These are phyloP conservation scores for Edolisoma coerulescens DNA, from an alignment of 2,113 vertebrate species.

Conservation along the genomic window DNA sequence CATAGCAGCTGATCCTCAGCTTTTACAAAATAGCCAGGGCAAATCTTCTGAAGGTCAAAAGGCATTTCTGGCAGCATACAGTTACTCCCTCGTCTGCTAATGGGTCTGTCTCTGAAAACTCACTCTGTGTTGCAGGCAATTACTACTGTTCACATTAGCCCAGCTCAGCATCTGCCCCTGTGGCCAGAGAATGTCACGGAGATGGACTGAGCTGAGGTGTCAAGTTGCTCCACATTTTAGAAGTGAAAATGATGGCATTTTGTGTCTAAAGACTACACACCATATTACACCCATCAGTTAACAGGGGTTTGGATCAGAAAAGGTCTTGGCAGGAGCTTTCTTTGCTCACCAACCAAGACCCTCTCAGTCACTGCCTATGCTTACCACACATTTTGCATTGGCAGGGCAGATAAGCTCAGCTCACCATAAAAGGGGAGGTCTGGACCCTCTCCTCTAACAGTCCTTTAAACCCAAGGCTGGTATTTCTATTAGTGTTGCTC, in stretches of 20 bases:
- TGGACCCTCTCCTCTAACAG: not conserved
- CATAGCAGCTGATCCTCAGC: not conserved
- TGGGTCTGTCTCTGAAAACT: not conserved
- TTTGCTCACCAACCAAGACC: not conserved
- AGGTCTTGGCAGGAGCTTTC: not conserved
- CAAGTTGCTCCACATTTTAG: not conserved
- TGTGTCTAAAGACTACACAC: not conserved
- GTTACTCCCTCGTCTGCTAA: not conserved
- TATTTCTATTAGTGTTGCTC: not conserved
- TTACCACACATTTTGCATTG: fast-evolving
- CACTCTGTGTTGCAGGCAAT: not conserved
- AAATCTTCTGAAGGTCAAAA: conserved; percentile 4
- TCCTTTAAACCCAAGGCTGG: not conserved
- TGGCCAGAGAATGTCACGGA: not conserved
- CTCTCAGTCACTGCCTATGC: not conserved
- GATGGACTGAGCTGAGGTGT: not conserved
- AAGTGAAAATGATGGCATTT: not conserved
- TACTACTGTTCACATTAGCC: not conserved
- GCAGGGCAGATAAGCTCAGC: not conserved
- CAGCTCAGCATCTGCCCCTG: not conserved
- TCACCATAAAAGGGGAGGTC: not conserved
- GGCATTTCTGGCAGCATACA: not conserved
- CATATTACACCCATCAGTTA: not conserved
- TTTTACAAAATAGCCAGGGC: not conserved
- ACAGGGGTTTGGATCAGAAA: not conserved